A percentile compares a stretch with the other conserved stretches of the same genome.
phyloP scores from a whole-genome alignment of 2,113 vertebrate species.

The Mixornis gularis region DNA sequence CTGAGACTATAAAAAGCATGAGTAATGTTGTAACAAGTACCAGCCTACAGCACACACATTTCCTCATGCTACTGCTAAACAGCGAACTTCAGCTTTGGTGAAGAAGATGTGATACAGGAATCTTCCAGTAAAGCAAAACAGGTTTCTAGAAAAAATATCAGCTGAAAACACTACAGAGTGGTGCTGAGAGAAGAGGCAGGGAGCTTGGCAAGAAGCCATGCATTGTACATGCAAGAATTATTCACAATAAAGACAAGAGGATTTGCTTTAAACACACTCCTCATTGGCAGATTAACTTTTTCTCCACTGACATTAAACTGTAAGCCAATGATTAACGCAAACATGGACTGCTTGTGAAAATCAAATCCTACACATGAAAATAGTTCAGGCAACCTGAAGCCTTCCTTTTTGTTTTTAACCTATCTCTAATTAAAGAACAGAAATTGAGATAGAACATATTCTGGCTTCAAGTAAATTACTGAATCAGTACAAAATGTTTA shows the following conservation, averaged over 20 bases:
- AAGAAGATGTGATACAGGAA: not conserved
- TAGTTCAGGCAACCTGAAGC: not conserved
- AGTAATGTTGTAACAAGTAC: not conserved
- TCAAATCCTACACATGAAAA: not conserved
- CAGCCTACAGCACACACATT: not conserved
- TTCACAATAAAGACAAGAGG: not conserved
- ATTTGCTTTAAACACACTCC: not conserved
- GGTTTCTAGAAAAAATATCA: not conserved
- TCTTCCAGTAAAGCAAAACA: not conserved
- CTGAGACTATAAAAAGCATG: not conserved
- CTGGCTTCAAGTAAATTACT: not conserved
- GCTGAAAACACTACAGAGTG: not conserved
- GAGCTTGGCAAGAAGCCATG: not conserved
- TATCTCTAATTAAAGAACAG: not conserved
- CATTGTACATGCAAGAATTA: not conserved
- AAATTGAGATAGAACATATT: not conserved
- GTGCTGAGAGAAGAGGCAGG: not conserved
- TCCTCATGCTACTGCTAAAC: not conserved
- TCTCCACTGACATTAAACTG: not conserved
- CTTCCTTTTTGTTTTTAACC: not conserved
- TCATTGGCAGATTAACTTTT: not conserved
- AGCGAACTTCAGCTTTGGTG: not conserved
- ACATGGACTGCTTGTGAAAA: not conserved
- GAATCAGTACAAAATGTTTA: not conserved
- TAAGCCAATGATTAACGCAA: not conserved